Evolutionary conservation across 2,113 vertebrate genomes (phyloP), one percentile per base, ranked within the genome.

Genomic region (Mus musculus): DNA sequence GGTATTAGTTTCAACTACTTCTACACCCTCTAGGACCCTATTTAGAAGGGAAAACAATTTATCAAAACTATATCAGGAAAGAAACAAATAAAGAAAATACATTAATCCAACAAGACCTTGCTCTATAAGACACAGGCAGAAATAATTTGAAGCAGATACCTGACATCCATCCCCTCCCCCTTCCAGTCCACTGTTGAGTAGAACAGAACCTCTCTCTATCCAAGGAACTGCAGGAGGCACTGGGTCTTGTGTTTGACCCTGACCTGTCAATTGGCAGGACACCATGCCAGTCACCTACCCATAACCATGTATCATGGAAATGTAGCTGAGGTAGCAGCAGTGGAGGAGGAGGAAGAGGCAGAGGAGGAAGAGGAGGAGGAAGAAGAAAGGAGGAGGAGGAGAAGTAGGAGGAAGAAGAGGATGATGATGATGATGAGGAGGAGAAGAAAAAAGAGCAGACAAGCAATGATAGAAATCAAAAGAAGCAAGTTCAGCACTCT

Each of bases 401-500:
- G 7, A 5, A 61, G 20, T 7, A 61, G 7, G 20, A 61, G 2
- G 6, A 61, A 2, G 59, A 59, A 1, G 19, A 61, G 19, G 7
- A 9, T 7, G 22, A 24, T 1, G 22, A 63, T 2, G 22, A 22
- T 6, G 5, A 22, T 2, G 59, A 61, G 1, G 59, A 24, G 61
- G 59, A 61, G 6, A 28, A 61, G 42, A 39, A 75, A 36, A 42
- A 67, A 67, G 3, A 95, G 46, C 59, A 91, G 86, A 88, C 36
- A 77, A 91, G 89, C 82, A 81, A 78, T 20, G 24, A 52, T 42
- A 78, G 82, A 96, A 94, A 76, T 72, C 80, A 82, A 78, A 93
- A 89, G 72, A 73, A 89, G 93, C 9, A 42, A n/a, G 39, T 28
- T 67, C 49, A 87, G 93, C 20, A 81, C n/a, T 0, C 33, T 69